These are phyloP conservation scores for Stomatorhinus ivindoensis DNA, from an alignment of 2,113 vertebrate genomes.

Conservation along the genomic window DNA sequence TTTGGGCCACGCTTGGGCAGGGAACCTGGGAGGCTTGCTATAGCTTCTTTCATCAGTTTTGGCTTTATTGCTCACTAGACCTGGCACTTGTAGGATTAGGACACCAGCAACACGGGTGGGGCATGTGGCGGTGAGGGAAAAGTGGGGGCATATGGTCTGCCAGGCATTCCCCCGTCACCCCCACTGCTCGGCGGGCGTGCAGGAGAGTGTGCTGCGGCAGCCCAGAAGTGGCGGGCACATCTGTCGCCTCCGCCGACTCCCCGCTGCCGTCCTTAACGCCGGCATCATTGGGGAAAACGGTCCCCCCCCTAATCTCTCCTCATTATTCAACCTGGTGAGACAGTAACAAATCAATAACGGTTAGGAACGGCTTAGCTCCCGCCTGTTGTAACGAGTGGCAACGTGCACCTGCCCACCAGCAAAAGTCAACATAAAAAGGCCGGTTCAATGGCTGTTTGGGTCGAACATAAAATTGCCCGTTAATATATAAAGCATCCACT, in stretches of 20 bases:
- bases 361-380: slow-evolving; percentile 33
- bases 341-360: slow-evolving; percentile 43
- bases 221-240: slow-evolving; percentile 31
- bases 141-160: slow-evolving; percentile 3
- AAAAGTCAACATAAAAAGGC: slow-evolving; percentile 12
- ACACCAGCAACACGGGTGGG: neutral
- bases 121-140: neutral
- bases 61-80: slow-evolving; percentile 14
- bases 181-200: neutral
- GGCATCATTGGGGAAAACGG: slow-evolving; percentile 41
- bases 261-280: slow-evolving; percentile 40
- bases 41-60: slow-evolving; percentile 19
- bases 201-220: slow-evolving; percentile 10
- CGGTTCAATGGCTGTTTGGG: neutral
- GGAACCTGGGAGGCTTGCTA: neutral
- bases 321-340: slow-evolving; percentile 42
- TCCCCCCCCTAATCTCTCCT: slow-evolving; percentile 33
- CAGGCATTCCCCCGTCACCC: neutral
- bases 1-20: neutral
- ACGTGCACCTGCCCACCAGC: slow-evolving; percentile 26
- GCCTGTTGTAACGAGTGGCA: slow-evolving; percentile 31
- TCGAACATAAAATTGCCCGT: neutral
- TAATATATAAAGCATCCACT: neutral
- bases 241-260: slow-evolving; percentile 37
- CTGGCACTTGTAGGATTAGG: slow-evolving; percentile 25